Conservation (phyloP, 2,888 invertebrate species). For the Diloba caeruleocephala region DNA sequence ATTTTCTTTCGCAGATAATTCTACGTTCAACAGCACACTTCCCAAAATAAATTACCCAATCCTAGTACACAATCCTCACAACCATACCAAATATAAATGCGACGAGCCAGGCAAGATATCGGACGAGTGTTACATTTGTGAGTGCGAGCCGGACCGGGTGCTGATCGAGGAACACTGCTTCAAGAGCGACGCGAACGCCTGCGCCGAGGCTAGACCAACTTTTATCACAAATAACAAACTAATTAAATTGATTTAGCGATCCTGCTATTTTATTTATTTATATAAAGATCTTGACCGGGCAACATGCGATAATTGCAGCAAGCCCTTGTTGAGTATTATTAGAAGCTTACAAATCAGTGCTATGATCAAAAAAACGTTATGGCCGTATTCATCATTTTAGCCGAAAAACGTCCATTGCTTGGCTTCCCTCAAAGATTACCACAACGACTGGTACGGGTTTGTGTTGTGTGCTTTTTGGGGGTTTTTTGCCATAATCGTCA, state of each 20-base stretch:
- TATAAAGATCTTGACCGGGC: too few species aligned
- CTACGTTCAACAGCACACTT: conserved; percentile 9
- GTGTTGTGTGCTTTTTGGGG: too few species aligned
- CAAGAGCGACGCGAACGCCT: conserved; percentile 62
- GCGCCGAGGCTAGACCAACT: conserved; percentile 59
- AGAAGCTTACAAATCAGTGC: too few species aligned
- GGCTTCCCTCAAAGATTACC: too few species aligned
- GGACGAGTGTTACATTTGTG: conserved; percentile 75
- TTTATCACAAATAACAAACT: conserved; percentile 53
- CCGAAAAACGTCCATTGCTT: too few species aligned
- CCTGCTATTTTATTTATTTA: conserved; percentile 13
- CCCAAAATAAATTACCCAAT: conserved; percentile 31
- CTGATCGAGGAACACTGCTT: conserved; percentile 76
- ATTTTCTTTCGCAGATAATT: conserved; percentile 41
- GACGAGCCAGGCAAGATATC: conserved; percentile 58
- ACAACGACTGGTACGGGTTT: too few species aligned
- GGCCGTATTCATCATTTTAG: too few species aligned
- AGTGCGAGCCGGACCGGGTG: conserved; percentile 64
- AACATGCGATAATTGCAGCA: too few species aligned
- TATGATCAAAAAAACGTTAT: too few species aligned
- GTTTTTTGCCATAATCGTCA: too few species aligned
- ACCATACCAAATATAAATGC: conserved; percentile 70
- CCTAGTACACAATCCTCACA: conserved; percentile 38
- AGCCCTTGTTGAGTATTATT: too few species aligned
- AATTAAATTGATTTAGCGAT: background rate